Percentiles rank a stretch among this genome's conserved stretches.
These are phyloP conservation scores for Callorhinus ursinus DNA, from an alignment of 2,113 vertebrate genomes.

Conservation along the genomic window DNA sequence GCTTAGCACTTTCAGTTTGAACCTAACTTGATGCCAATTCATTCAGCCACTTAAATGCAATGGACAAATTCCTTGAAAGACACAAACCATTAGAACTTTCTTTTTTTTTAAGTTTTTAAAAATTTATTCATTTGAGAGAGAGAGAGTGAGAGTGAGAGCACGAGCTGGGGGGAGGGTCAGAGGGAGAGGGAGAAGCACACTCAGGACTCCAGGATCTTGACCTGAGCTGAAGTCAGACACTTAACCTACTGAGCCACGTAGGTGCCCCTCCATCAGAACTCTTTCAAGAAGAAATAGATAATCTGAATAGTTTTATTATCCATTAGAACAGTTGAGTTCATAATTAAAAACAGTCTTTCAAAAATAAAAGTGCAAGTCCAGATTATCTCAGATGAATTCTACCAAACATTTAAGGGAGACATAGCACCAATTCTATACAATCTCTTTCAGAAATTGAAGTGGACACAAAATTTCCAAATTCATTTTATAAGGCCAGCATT, in stretches of 20 bases:
- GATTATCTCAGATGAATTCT: not conserved
- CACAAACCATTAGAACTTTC: not conserved
- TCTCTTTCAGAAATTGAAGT: not conserved
- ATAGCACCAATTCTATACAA: not conserved
- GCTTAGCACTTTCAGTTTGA: not conserved
- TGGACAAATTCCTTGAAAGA: not conserved
- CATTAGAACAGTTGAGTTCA: not conserved
- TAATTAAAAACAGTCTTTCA: not conserved
- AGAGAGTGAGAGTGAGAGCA: not conserved
- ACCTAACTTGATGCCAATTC: not conserved
- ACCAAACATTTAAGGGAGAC: not conserved
- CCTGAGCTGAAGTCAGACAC: not conserved
- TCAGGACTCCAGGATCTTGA: not conserved
- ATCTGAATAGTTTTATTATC: not conserved
- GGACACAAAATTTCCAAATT: not conserved
- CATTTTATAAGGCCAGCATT: not conserved
- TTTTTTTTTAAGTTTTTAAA: not conserved
- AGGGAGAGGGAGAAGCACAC: not conserved
- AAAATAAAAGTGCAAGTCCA: not conserved
- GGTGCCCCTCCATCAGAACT: not conserved
- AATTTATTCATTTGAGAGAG: not conserved
- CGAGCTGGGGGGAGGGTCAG: not conserved
- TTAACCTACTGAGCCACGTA: not conserved
- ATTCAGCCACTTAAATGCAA: not conserved
- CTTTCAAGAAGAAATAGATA: not conserved